A percentile compares a stretch with the other conserved stretches of the same genome.
These are phyloP conservation scores for Polydrusus cervinus DNA, from an alignment of 2,888 invertebrate genomes.

Conservation along the genomic window DNA sequence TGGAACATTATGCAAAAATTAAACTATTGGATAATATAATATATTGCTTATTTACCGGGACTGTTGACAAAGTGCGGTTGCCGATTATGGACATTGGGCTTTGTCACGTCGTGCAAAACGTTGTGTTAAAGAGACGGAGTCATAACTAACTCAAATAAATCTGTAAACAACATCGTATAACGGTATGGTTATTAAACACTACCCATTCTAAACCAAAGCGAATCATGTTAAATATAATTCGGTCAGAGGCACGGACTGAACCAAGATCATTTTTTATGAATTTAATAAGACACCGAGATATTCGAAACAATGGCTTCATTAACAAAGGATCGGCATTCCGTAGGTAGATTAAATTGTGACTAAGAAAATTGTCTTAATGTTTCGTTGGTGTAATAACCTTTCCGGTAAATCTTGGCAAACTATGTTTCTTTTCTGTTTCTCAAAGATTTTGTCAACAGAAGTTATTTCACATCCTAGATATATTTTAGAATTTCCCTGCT, in stretches of 20 bases:
- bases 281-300: conserved; percentile 32
- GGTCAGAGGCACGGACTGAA: conserved; percentile 27
- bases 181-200: background rate
- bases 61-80: too few species aligned
- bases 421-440: too few species aligned
- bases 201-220: background rate
- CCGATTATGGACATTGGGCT: too few species aligned
- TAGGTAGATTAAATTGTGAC: conserved; percentile 28
- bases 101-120: too few species aligned
- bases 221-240: conserved; percentile 39
- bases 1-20: too few species aligned
- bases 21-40: too few species aligned
- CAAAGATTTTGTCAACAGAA: too few species aligned
- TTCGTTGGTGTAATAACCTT: conserved; percentile 21
- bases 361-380: conserved; percentile 8
- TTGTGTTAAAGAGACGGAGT: too few species aligned
- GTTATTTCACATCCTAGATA: too few species aligned
- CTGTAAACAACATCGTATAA: background rate
- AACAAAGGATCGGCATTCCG: conserved; percentile 33
- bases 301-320: conserved; percentile 39
- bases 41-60: too few species aligned
- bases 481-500: too few species aligned
- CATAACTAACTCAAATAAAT: too few species aligned
- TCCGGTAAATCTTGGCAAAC: background rate
- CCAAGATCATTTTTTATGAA: conserved; percentile 33